Percentiles rank a stretch among this genome's conserved stretches.
phyloP scores from a whole-genome alignment of 2,797 vertebrate genomes.

The Cynopterus sphinx region DNA sequence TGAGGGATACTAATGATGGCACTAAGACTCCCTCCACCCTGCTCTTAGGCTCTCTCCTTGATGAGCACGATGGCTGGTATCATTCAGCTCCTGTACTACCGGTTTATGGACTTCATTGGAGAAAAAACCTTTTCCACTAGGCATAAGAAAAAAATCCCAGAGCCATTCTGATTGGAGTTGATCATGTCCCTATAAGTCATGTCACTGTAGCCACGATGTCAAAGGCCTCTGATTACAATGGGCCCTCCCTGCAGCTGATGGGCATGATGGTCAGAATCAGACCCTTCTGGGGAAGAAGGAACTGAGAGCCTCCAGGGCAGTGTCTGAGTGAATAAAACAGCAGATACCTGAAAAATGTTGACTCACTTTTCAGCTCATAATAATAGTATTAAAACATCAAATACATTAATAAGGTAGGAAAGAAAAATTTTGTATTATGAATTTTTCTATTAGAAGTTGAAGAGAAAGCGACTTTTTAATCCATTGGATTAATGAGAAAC shows the following conservation, averaged over 20 bases:
- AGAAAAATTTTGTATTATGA: neutral
- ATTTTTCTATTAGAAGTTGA: neutral
- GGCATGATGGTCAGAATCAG: neutral
- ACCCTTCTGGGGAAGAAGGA: neutral
- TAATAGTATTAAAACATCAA: neutral
- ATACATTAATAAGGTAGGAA: neutral
- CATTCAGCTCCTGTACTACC: too few species aligned
- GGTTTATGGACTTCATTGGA: neutral
- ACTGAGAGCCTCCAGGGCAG: neutral
- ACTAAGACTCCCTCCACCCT: neutral
- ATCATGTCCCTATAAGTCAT: neutral
- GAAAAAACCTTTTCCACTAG: neutral
- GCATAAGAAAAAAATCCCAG: neutral
- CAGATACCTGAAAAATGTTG: neutral
- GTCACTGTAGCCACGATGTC: neutral
- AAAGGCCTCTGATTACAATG: neutral
- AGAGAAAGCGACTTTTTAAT: neutral
- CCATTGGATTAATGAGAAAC: neutral
- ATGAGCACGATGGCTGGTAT: neutral
- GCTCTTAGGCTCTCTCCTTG: neutral
- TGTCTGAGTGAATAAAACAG: neutral
- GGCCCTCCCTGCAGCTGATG: neutral
- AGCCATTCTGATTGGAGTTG: neutral
- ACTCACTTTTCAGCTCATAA: neutral
- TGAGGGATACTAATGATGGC: neutral